A percentile compares a stretch with the other conserved stretches of the same genome.
phyloP scores from a whole-genome alignment of 2,113 vertebrate species.

The Calidris pugnax region DNA sequence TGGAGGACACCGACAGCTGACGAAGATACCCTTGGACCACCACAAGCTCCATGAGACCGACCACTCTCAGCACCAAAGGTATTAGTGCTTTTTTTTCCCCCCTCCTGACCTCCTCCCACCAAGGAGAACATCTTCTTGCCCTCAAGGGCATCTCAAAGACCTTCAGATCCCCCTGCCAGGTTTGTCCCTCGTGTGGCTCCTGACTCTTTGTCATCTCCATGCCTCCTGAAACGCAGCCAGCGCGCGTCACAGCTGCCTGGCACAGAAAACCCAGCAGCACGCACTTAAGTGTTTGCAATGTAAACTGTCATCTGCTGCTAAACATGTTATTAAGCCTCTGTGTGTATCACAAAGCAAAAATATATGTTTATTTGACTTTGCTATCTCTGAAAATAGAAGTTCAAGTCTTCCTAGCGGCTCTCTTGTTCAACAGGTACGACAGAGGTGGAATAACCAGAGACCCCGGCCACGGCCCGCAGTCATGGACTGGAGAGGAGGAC shows the following conservation, averaged over 20 bases:
- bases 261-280: background rate
- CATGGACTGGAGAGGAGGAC: too few relatives aligned
- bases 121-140: background rate
- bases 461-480: accelerated
- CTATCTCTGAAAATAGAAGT: background rate
- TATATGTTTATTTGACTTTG: background rate
- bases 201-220: background rate
- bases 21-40: background rate
- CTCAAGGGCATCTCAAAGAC: background rate
- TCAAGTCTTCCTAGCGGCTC: background rate
- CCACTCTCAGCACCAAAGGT: background rate
- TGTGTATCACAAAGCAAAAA: background rate
- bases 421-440: background rate
- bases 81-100: accelerated
- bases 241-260: background rate
- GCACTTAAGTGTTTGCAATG: background rate
- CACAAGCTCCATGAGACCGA: accelerated
- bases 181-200: background rate
- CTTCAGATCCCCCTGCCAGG: background rate
- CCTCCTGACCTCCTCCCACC: background rate
- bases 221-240: background rate
- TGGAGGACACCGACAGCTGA: accelerated
- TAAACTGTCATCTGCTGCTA: background rate
- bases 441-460: background rate
- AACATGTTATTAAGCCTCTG: background rate